These are phyloP conservation scores for Clostera curtula DNA, from an alignment of 2,888 invertebrate genomes.

Conservation along the genomic window DNA sequence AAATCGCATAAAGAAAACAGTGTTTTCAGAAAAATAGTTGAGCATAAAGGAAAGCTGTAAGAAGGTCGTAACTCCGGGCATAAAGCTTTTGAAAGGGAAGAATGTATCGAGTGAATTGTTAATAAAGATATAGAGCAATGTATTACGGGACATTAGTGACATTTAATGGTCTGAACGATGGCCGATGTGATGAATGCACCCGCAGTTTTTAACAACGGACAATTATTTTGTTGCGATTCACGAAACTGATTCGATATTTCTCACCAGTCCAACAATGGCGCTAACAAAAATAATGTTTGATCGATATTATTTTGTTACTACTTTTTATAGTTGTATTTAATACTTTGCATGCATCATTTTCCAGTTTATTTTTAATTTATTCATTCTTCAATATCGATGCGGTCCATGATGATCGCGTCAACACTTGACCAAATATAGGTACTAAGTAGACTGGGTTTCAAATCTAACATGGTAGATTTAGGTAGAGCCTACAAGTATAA, in stretches of 20 bases:
- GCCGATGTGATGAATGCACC: conserved; percentile 55
- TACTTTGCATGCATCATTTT: no score
- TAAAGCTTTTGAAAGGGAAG: conserved; percentile 69
- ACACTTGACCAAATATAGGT: no score
- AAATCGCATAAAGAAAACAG: conserved; percentile 71
- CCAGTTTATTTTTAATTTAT: no score
- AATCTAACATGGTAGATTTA: no score
- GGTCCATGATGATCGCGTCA: no score
- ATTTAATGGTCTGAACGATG: conserved; percentile 56
- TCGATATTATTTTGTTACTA: conserved; percentile 4
- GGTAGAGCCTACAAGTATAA: no score
- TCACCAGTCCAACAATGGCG: conserved; percentile 8
- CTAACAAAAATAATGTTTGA: conserved; percentile 7
- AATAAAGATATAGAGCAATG: conserved; percentile 71
- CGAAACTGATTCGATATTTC: conserved; percentile 28
- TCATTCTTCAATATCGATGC: no score
- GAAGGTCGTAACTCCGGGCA: conserved; percentile 62
- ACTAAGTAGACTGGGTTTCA: no score
- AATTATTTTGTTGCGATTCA: conserved; percentile 40
- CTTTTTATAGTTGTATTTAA: no score
- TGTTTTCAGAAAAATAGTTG: conserved; percentile 71
- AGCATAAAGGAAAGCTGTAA: conserved; percentile 66
- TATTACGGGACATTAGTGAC: conserved; percentile 68
- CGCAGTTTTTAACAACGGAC: conserved; percentile 27
- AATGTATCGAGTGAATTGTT: conserved; percentile 69